A percentile compares a stretch with the other conserved stretches of the same genome.
Evolutionary conservation across 2,888 invertebrate genomes (phyloP).

Genomic region (Diploptera punctata): DNA sequence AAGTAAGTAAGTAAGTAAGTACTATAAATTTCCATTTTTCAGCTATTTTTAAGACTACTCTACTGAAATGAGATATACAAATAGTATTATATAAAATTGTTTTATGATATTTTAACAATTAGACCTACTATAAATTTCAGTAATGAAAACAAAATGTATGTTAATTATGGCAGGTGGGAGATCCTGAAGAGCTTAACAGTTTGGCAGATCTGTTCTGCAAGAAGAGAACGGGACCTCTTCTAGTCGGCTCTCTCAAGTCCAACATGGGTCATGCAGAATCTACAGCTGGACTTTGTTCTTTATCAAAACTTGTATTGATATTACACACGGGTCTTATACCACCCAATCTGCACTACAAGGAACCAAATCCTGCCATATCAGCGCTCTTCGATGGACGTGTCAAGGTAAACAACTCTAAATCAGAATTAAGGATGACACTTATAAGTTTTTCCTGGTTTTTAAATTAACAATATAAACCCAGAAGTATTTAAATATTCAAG

Average conservation of each 20-base stretch:
- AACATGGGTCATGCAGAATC: slow-evolving; percentile 99
- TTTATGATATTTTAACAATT: too few relatives aligned
- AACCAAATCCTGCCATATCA: slow-evolving; percentile 89
- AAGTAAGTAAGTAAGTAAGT: too few relatives aligned
- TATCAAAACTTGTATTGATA: slow-evolving; percentile 91
- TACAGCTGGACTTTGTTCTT: slow-evolving; percentile 86
- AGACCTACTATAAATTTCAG: too few relatives aligned
- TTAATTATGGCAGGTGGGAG: too few relatives aligned
- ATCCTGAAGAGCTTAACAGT: slow-evolving; percentile 96
- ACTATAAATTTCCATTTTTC: too few relatives aligned
- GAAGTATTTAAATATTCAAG: neutral
- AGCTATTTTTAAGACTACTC: too few relatives aligned
- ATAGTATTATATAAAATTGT: too few relatives aligned
- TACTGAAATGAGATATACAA: too few relatives aligned
- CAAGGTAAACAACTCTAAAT: slow-evolving; percentile 68
- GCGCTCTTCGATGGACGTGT: slow-evolving; percentile 89
- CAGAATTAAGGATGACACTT: too few relatives aligned
- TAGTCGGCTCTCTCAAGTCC: slow-evolving; percentile 96
- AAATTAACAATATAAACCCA: neutral
- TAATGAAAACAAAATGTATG: too few relatives aligned
- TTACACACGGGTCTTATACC: slow-evolving; percentile 93
- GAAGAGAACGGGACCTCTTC: slow-evolving; percentile 76
- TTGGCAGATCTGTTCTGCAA: slow-evolving; percentile 92
- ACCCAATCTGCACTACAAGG: slow-evolving; percentile 86
- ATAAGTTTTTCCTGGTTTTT: neutral